Conservation (phyloP, 2,888 invertebrate genomes). For the Galerucella pusilla region DNA sequence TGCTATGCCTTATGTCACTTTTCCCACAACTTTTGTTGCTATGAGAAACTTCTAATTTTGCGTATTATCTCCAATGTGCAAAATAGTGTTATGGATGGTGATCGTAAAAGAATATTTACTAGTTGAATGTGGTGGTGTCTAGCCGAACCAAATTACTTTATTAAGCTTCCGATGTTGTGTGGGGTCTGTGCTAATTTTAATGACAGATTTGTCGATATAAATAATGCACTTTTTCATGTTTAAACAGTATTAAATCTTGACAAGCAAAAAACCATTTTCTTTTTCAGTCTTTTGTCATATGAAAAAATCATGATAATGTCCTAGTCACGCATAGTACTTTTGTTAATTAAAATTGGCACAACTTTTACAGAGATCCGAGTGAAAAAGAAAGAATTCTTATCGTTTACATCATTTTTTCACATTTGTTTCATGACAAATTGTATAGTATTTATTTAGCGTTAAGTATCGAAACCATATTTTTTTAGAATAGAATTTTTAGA, state of each 20-base stretch:
- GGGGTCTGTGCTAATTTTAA: not conserved
- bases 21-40: too few relatives aligned
- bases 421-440: constrained; percentile 15
- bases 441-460: constrained; percentile 52
- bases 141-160: not conserved
- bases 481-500: constrained; percentile 42
- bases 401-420: not conserved
- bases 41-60: too few relatives aligned
- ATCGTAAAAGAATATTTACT: too few relatives aligned
- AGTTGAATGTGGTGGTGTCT: constrained; percentile 8
- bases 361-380: not conserved
- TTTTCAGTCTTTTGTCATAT: not conserved
- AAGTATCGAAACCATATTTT: constrained; percentile 44
- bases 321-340: not conserved
- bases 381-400: not conserved
- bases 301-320: not conserved
- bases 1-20: too few relatives aligned
- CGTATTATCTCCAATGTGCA: too few relatives aligned
- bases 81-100: too few relatives aligned
- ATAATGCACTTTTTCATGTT: not conserved
- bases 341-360: not conserved
- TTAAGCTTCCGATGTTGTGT: not conserved
- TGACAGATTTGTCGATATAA: not conserved
- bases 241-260: not conserved
- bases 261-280: not conserved